Evolutionary conservation across 2,888 invertebrate species (phyloP).

Genomic region (Neocrepidodera transversa): DNA sequence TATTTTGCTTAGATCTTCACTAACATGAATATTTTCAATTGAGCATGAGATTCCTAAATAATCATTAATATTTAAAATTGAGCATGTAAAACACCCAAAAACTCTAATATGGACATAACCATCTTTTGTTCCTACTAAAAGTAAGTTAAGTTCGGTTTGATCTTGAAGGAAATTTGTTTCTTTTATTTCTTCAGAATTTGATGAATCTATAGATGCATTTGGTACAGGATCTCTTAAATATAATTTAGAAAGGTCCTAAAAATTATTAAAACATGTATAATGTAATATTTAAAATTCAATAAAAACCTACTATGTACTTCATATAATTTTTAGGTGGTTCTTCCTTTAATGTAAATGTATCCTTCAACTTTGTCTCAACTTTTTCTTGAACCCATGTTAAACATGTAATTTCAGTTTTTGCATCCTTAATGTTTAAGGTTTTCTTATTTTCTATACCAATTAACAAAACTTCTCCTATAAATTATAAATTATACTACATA

Average conservation of each 20-base stretch:
- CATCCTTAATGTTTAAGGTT: constrained; percentile 70
- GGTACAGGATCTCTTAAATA: constrained; percentile 63
- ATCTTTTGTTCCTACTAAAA: constrained; percentile 79
- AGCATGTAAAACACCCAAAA: constrained; percentile 85
- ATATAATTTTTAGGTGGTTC: constrained; percentile 51
- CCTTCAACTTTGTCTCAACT: constrained; percentile 42
- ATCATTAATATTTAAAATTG: constrained; percentile 69
- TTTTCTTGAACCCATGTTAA: constrained; percentile 71
- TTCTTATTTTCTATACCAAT: constrained; percentile 89
- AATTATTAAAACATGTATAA: constrained; percentile 22
- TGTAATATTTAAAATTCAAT: constrained; percentile 8
- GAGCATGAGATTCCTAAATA: constrained; percentile 65
- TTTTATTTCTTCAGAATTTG: constrained; percentile 65
- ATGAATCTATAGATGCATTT: constrained; percentile 50
- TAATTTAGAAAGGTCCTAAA: constrained; percentile 55
- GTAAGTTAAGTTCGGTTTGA: constrained; percentile 72
- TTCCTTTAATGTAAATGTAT: constrained; percentile 40
- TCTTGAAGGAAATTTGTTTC: constrained; percentile 68
- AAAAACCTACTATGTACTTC: constrained; percentile 52
- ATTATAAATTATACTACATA: background rate
- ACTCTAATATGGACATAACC: constrained; percentile 79
- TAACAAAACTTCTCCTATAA: constrained; percentile 71
- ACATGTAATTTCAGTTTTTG: constrained; percentile 72
- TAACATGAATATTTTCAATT: constrained; percentile 71
- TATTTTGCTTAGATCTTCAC: constrained; percentile 74